These are phyloP conservation scores for Portunus trituberculatus DNA, from an alignment of 1,140 invertebrate genomes.

Conservation along the genomic window DNA sequence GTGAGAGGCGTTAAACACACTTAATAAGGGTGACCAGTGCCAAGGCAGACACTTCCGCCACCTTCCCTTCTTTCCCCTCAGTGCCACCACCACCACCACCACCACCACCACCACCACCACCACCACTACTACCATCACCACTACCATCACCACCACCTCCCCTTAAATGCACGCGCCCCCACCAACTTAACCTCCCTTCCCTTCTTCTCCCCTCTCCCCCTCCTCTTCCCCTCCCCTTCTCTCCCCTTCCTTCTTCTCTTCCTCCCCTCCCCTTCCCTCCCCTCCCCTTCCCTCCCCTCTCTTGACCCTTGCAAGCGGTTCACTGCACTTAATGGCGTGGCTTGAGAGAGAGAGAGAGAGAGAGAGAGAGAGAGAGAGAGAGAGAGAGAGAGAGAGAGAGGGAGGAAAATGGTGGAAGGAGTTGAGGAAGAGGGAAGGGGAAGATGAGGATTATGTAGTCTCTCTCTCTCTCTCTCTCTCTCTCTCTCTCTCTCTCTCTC, in stretches of 20 bases:
- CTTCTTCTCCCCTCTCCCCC: background rate
- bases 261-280: too few relatives aligned
- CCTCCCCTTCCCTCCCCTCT: too few relatives aligned
- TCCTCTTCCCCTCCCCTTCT: background rate
- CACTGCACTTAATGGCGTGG: background rate
- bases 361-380: background rate
- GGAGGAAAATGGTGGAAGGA: background rate
- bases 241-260: too few relatives aligned
- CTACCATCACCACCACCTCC: background rate
- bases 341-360: background rate
- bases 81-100: conserved; percentile 16
- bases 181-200: background rate
- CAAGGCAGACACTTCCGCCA: background rate
- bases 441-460: background rate
- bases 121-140: conserved; percentile 9
- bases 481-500: conserved; percentile 33
- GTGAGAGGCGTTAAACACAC: background rate
- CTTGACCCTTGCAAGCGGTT: background rate
- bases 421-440: conserved; percentile 29
- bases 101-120: conserved; percentile 20
- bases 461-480: conserved; percentile 15
- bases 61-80: background rate
- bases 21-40: too few relatives aligned
- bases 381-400: background rate
- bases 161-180: too few relatives aligned